Evolutionary conservation across 2,797 vertebrate species (phyloP), one percentile per base, ranked within the genome.

Genomic region (Danionella dracula): DNA sequence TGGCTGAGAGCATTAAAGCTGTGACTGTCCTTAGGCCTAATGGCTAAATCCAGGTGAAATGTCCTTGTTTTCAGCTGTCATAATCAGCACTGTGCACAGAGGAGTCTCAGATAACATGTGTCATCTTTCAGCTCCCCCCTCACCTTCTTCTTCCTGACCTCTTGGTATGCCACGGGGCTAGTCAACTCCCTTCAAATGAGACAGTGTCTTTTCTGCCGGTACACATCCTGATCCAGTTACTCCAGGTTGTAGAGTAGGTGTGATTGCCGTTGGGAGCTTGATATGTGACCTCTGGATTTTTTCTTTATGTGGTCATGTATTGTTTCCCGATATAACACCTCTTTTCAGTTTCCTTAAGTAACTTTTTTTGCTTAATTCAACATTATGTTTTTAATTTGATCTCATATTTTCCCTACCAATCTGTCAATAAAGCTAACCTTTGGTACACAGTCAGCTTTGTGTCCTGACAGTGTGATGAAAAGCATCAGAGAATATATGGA

Each of bases 371-470:
- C n/a, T n/a, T n/a, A n/a, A n/a, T n/a, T n/a, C n/a, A n/a, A n/a
- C n/a, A n/a, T n/a, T n/a, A n/a, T n/a, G n/a, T n/a, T n/a, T n/a
- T n/a, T n/a, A n/a, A n/a, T n/a, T n/a, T n/a, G n/a, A n/a, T n/a
- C n/a, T n/a, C n/a, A n/a, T n/a, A n/a, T n/a, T n/a, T n/a, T n/a
- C n/a, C n/a, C n/a, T n/a, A n/a, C n/a, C n/a, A 27, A 27, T 27
- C 6, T 27, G 23, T 27, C 23, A 27, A 48, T 34, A 11, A 66
- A 51, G 37, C 16, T 20, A 19, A 29, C 32, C 16, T 29, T 29
- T 61, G 66, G 31, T 37, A 61, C 44, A 60, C 38, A 48, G 54
- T 57, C 42, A 44, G 41, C 35, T 57, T 67, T 72, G 37, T 11
- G 23, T 42, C 45, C 17, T 31, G 17, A 55, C 44, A 49, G 19